Conservation (phyloP, 2,113 vertebrate species). For the Sialia sialis region DNA sequence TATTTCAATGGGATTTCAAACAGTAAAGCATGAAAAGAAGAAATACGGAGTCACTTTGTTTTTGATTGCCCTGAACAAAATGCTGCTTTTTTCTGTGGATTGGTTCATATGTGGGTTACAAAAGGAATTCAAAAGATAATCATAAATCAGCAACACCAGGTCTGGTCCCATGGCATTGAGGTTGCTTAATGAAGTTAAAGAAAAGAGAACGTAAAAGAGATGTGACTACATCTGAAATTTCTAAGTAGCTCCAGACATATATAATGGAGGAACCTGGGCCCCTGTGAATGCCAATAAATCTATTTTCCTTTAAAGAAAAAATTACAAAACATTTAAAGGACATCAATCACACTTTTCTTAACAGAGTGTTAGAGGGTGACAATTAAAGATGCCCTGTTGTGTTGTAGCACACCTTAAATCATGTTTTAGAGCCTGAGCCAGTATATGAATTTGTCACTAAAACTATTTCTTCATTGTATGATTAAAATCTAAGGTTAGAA, state of each 20-base stretch:
- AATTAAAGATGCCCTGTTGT: neutral
- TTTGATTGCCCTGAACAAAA: neutral
- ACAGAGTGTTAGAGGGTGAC: neutral
- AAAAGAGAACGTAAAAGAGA: neutral
- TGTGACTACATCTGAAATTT: neutral
- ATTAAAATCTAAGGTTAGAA: neutral
- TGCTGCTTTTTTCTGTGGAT: neutral
- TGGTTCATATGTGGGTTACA: neutral
- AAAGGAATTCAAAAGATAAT: neutral
- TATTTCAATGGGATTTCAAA: neutral
- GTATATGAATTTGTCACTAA: neutral
- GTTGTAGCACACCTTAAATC: neutral
- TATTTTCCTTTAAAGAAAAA: neutral
- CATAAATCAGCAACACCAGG: neutral
- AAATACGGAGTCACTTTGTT: neutral
- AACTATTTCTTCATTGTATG: neutral
- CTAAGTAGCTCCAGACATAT: neutral
- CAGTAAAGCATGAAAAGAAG: neutral
- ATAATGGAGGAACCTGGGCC: neutral
- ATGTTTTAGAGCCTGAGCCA: neutral
- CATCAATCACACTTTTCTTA: neutral
- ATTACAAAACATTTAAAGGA: neutral
- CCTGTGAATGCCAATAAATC: neutral
- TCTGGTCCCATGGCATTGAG: neutral
- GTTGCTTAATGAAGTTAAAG: neutral